Evolutionary conservation across 2,888 invertebrate species (phyloP).

Genomic region (Calameuta pallipes): DNA sequence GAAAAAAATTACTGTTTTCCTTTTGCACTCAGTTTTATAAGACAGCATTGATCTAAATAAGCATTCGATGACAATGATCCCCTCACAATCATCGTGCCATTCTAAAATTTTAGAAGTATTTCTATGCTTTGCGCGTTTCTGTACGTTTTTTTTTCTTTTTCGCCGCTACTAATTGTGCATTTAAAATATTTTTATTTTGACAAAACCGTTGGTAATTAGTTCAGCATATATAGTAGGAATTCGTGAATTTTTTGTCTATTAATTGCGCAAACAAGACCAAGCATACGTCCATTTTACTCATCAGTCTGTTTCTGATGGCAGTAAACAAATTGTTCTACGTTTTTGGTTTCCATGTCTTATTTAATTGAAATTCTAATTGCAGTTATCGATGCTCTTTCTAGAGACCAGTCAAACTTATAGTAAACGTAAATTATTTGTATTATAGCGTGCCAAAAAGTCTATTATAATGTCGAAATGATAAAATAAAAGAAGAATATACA

Average conservation of each 20-base stretch:
- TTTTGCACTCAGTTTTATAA: not conserved
- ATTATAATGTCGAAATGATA: slow-evolving; percentile 13
- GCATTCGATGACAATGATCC: not conserved
- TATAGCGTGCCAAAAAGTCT: slow-evolving; percentile 17
- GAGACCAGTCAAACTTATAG: not conserved
- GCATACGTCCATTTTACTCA: not conserved
- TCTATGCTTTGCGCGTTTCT: not conserved
- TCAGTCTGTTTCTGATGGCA: not conserved
- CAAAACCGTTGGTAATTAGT: not conserved
- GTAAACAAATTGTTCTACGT: not conserved
- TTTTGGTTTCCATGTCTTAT: not conserved
- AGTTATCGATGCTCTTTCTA: not conserved
- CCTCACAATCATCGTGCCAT: not conserved
- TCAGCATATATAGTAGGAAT: not conserved
- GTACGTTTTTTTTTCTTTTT: not conserved
- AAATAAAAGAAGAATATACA: slow-evolving; percentile 10
- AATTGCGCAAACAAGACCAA: not conserved
- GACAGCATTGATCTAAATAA: not conserved
- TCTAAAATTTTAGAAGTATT: not conserved
- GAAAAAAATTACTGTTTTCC: not conserved
- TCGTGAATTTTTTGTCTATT: not conserved
- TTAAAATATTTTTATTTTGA: not conserved
- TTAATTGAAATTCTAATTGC: not conserved
- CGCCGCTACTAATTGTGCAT: not conserved
- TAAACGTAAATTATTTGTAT: slow-evolving; percentile 8